Conservation (phyloP, 1,140 invertebrate species). For the Drosophila seguyi region DNA sequence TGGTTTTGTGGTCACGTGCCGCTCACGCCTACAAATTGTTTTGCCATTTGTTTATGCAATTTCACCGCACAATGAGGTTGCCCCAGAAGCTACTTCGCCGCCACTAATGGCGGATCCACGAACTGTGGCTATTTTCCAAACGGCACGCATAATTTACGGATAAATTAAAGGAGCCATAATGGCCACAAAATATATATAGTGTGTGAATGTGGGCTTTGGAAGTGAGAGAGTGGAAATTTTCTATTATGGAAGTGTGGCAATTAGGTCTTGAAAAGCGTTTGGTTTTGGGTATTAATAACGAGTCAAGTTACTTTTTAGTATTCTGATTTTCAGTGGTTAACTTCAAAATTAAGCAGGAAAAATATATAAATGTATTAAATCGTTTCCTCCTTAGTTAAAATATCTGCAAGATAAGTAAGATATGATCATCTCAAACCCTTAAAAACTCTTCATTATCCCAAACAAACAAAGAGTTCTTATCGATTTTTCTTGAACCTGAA, state of each 20-base stretch:
- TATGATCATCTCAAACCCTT: not conserved
- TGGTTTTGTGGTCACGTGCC: constrained; percentile 83
- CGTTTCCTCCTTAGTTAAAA: not conserved
- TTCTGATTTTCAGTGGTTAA: not conserved
- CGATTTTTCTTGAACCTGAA: constrained; percentile 11
- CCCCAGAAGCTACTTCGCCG: constrained; percentile 32
- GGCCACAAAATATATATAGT: constrained; percentile 12
- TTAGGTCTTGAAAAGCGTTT: not conserved
- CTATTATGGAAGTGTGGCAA: not conserved
- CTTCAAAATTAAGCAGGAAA: not conserved
- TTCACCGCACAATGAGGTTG: constrained; percentile 57
- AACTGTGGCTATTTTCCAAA: constrained; percentile 68
- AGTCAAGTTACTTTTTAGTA: no score
- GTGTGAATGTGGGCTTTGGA: constrained; percentile 8
- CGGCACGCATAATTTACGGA: constrained; percentile 66
- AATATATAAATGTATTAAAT: no score
- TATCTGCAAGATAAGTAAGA: not conserved
- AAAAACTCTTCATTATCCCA: not conserved
- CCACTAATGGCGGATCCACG: constrained; percentile 35
- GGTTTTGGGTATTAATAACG: not conserved
- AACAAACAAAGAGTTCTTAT: constrained; percentile 2
- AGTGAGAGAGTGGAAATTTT: no score
- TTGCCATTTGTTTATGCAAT: constrained; percentile 83
- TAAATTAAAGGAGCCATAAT: constrained; percentile 49
- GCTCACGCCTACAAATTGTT: constrained; percentile 80